phyloP scores from a whole-genome alignment of 1,140 invertebrate species.

The Medauroidea extradentata region DNA sequence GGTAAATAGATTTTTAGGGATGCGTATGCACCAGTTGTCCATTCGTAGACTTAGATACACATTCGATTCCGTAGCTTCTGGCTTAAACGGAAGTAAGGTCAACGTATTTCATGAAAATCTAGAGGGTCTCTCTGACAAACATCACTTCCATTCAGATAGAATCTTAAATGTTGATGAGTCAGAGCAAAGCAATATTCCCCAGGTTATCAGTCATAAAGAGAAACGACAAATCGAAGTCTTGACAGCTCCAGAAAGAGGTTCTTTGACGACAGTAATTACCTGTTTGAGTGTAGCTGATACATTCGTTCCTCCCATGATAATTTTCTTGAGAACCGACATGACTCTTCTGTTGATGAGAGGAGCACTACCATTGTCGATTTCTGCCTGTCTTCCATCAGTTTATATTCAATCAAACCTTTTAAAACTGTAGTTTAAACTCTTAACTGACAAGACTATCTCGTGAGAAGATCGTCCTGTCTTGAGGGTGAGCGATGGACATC shows the following conservation, averaged over 20 bases:
- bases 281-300: constrained; percentile 34
- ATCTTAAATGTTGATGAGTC: constrained; percentile 40
- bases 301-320: constrained; percentile 27
- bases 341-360: constrained; percentile 32
- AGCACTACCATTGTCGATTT: constrained; percentile 29
- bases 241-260: constrained; percentile 36
- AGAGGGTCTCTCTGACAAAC: too few relatives aligned
- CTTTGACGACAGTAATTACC: constrained; percentile 31
- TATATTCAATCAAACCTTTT: constrained; percentile 21
- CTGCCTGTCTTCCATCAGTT: constrained; percentile 25
- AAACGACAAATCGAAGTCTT: constrained; percentile 24
- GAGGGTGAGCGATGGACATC: constrained; percentile 27
- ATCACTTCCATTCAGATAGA: constrained; percentile 8
- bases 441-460: constrained; percentile 20
- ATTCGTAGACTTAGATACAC: constrained; percentile 18
- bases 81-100: constrained; percentile 31
- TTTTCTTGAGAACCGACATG: constrained; percentile 24
- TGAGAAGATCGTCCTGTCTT: constrained; percentile 27
- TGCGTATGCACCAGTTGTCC: too few relatives aligned
- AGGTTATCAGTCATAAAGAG: constrained; percentile 27
- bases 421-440: constrained; percentile 30
- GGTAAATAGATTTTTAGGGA: too few relatives aligned
- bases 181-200: constrained; percentile 31
- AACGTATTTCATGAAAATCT: constrained; percentile 30
- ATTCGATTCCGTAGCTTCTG: constrained; percentile 25